These are phyloP conservation scores for Hermaeophaga mercurialis DNA, from an alignment of 2,888 invertebrate species.

Conservation along the genomic window DNA sequence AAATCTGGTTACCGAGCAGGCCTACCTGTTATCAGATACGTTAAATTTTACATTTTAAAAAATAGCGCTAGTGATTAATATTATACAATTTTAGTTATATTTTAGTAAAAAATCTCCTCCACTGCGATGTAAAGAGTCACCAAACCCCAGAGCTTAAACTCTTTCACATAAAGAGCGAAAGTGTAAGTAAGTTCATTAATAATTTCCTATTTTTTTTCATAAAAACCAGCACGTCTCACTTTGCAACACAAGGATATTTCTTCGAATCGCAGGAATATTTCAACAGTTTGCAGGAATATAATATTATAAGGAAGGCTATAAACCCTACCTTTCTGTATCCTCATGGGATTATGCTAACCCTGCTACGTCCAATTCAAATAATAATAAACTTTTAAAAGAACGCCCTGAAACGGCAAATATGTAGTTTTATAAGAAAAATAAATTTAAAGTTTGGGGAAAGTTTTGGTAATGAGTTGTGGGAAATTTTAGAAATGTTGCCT, in stretches of 20 bases:
- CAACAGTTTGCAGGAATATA: slow-evolving; percentile 6
- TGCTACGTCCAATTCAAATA: background rate
- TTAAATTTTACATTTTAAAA: too few relatives aligned
- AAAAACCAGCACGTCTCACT: background rate
- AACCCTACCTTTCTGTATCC: background rate
- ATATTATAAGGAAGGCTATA: background rate
- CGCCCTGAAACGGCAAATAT: background rate
- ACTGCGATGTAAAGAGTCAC: too few relatives aligned
- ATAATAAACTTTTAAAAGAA: background rate
- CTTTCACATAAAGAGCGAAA: background rate
- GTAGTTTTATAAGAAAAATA: background rate
- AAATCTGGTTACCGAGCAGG: too few relatives aligned
- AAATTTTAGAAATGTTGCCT: too few relatives aligned
- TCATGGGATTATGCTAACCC: background rate
- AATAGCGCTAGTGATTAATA: too few relatives aligned
- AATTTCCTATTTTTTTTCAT: background rate
- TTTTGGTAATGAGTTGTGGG: too few relatives aligned
- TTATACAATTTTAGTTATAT: too few relatives aligned
- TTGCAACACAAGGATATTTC: background rate
- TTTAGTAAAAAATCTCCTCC: too few relatives aligned
- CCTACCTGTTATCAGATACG: too few relatives aligned
- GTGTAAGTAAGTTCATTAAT: background rate
- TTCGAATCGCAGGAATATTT: slow-evolving; percentile 9
- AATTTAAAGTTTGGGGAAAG: background rate
- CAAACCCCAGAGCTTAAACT: too few relatives aligned